Base-by-base conservation (phyloP, 2,797 vertebrate species). In the Sarcophilus harrisii region DNA sequence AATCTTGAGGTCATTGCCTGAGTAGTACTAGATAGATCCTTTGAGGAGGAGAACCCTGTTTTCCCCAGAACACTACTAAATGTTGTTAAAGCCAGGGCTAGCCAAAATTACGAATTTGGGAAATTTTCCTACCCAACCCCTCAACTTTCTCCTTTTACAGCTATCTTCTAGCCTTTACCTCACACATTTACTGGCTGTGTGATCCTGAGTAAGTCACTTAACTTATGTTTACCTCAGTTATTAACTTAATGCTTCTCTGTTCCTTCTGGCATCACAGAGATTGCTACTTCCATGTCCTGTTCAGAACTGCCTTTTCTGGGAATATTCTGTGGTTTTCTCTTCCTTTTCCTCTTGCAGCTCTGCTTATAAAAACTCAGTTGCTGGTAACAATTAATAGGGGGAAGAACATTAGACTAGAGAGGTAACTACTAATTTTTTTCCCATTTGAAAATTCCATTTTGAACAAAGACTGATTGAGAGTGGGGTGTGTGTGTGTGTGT, bases 71-170 rank as follows among this genome's bases (percentile, higher is more conserved):
- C 1, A 66, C 38, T 11, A 10, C 55, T 90, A 5, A 94, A 60
- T 27, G 52, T 24, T 58, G 73, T 52, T 90, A 95, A 60, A 93
- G 49, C 66, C 9, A 30, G n/a, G 0, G 0, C 18, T 10, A 32
- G 57, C 45, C 30, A 93, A 89, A 95, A 81, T 57, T 29, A 87
- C 55, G 91, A 94, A 90, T 58, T 60, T 59, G 45, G 57, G 11
- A 52, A 91, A 11, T 54, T 96, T 93, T 93, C 57, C n/a, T 93
- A 94, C 30, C 94, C 14, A 55, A 90, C 59, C 66, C 58, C 91
- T 16, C 27, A 32, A 52, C 18, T 29, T 10, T 49, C 1, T 52
- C n/a, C 21, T 91, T 18, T 57, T 29, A 0, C 1, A 62, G 5
- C 4, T 57, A 57, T 52, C 30, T n/a, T 11, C 14, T 49, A 21